phyloP scores from a whole-genome alignment of 1,140 invertebrate species.

The Pygmarrhopalites habei region DNA sequence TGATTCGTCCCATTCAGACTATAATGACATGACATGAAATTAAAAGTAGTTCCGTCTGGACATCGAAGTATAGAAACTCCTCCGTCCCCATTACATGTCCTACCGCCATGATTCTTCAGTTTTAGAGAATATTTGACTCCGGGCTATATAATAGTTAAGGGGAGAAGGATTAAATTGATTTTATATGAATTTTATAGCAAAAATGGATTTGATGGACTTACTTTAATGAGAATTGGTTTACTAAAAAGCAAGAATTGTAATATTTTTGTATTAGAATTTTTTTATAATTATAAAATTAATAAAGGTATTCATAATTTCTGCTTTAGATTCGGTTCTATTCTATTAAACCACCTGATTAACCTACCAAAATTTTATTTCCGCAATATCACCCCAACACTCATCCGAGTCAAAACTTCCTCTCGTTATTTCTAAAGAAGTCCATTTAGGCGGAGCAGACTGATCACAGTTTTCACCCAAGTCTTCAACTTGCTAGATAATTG shows the following conservation, averaged over 20 bases:
- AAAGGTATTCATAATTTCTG: too few species aligned
- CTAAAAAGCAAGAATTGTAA: too few species aligned
- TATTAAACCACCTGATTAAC: too few species aligned
- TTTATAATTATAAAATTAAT: too few species aligned
- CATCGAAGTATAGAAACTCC: slow-evolving; percentile 78
- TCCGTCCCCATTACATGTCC: slow-evolving; percentile 87
- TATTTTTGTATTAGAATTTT: too few species aligned
- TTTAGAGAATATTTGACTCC: slow-evolving; percentile 81
- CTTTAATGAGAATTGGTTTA: slow-evolving; percentile 74
- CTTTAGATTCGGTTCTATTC: too few species aligned
- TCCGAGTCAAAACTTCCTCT: slow-evolving; percentile 67
- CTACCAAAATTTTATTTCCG: slow-evolving; percentile 90
- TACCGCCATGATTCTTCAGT: slow-evolving; percentile 80
- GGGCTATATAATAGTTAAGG: slow-evolving; percentile 54
- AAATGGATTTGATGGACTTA: too few species aligned
- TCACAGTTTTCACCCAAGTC: slow-evolving; percentile 29
- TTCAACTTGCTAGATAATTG: neutral
- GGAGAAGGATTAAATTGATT: too few species aligned
- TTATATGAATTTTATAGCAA: too few species aligned
- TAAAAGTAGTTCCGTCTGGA: slow-evolving; percentile 84
- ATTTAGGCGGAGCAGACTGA: slow-evolving; percentile 43
- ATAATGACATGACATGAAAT: slow-evolving; percentile 83
- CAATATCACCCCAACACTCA: slow-evolving; percentile 66
- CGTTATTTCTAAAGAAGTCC: slow-evolving; percentile 66
- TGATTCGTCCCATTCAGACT: slow-evolving; percentile 93